Evolutionary conservation across 2,797 vertebrate species (phyloP), one percentile per base, ranked within the genome.

Genomic region (Australoheros facetus): DNA sequence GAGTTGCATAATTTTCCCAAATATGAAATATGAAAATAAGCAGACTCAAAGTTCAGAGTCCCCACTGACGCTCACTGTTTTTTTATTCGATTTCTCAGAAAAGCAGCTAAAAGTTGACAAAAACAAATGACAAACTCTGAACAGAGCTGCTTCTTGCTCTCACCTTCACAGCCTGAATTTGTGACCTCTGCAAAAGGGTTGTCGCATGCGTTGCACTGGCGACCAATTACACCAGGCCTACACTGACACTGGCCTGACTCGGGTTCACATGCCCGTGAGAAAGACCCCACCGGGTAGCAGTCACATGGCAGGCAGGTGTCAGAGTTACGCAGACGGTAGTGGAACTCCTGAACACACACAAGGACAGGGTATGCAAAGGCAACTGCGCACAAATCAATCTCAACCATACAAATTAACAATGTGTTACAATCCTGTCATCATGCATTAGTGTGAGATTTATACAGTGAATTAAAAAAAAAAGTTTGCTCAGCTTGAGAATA

Each of bases 101-200:
- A 54, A 17, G 10, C 54, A 13, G 5, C 10, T 11, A 58, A 34
- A 74, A 60, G 14, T 51, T n/a, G 13, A 71, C 7, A 28, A 58
- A 28, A 26, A 13, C 12, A 64, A 57, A 57, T 23, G 4, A 80
- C 12, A 59, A 42, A 42, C 69, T 42, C 4, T 26, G 26, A 66
- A 26, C 8, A 32, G 12, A 34, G 19, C 2, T 13, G 45, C 26
- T 11, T 12, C 54, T 26, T 62, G 66, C 56, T 82, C 96, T 97
- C 87, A 98, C 98, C 97, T 87, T 96, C 90, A 48, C 98, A 99
- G 86, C 98, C 98, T 0, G 97, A 96, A 88, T 97, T 96, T 0
- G 98, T 98, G 95, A 99, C 98, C 90, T 99, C 98, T 0, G 97
- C 98, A 17, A 99, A 99, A 6, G 98, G 98, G 86, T 96, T 99